Base-by-base conservation (phyloP, 1,140 invertebrate species). In the Liolophura sinensis region DNA sequence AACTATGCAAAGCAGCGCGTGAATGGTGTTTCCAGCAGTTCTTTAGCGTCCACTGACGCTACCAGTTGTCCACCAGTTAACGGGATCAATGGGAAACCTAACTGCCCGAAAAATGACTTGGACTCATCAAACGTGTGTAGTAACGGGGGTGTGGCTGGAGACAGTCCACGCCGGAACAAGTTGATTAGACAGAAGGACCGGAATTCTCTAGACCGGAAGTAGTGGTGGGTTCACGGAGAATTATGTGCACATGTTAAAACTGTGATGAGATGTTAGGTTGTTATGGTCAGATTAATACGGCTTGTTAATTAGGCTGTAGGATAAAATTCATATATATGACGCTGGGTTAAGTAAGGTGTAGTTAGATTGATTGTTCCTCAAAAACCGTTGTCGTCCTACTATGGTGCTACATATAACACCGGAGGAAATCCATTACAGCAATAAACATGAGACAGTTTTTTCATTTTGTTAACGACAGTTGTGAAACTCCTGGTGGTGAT, bases 1-100 rank as follows among this genome's bases (percentile, higher is more conserved):
- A 62, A 61, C 14, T 62, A 48, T 20, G 60, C 1, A 60, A 59
- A 15, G 49, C 59, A 47, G 25, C 65, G 15, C 16, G 67, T 15
- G 56, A 48, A 55, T 67, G 64, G 46, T 55, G 66, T 20, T 46
- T 24, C 46, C 25, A 40, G 0, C 22, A 25, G n/a, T 4, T 27
- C n/a, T 40, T n/a, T 9, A 22, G 27, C 11, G 47, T 18, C 22
- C 15, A 59, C 22, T 7, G 31, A 25, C 0, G 31, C 56, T 25
- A 1, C 20, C 55, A 57, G 5, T 25, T 11, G 55, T 25, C 22
- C 55, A n/a, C 22, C 18, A 57, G 7, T 3, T 22, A n/a, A 24
- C 6, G 24, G 31, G 24, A 22, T 31, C 18, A 25, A 57, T 25
- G 56, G 6, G 56, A 57, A 57, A 25, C 16, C 56, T 25, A 25